phyloP scores from a whole-genome alignment of 2,888 invertebrate genomes.

The Hartigia nigra region DNA sequence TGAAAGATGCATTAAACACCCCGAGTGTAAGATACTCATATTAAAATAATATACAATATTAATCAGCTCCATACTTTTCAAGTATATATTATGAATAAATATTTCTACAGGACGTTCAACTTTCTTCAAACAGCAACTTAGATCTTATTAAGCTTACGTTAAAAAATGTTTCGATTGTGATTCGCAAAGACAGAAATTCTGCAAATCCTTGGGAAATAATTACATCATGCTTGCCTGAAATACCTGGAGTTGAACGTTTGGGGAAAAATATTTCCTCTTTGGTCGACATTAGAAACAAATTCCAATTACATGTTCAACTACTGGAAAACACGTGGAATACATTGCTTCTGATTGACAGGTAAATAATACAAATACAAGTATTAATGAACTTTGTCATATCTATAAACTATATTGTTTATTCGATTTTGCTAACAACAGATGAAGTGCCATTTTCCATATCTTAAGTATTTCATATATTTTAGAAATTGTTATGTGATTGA shows the following conservation, averaged over 20 bases:
- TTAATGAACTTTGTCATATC: conserved; percentile 5
- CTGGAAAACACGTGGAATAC: conserved; percentile 47
- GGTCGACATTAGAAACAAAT: conserved; percentile 36
- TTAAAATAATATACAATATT: conserved; percentile 6
- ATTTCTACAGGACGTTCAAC: conserved; percentile 38
- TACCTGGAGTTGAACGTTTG: conserved; percentile 36
- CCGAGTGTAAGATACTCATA: conserved; percentile 42
- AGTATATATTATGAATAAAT: background rate
- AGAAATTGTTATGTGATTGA: conserved; percentile 60
- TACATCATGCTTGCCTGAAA: conserved; percentile 51
- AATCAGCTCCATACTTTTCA: conserved; percentile 10
- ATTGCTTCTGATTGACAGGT: conserved; percentile 55
- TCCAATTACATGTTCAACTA: conserved; percentile 44
- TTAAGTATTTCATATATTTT: conserved; percentile 13
- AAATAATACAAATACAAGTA: conserved; percentile 22
- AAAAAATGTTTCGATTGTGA: conserved; percentile 42
- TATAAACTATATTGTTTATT: conserved; percentile 5
- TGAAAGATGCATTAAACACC: conserved; percentile 38
- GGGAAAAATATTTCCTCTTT: conserved; percentile 42
- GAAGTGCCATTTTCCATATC: background rate
- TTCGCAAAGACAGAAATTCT: conserved; percentile 35
- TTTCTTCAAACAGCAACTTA: conserved; percentile 43
- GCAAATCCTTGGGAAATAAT: conserved; percentile 42
- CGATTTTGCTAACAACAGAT: background rate
- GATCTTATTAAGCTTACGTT: conserved; percentile 45